Conservation (phyloP, 2,888 invertebrate species). For the Cyrtodaria siliqua region DNA sequence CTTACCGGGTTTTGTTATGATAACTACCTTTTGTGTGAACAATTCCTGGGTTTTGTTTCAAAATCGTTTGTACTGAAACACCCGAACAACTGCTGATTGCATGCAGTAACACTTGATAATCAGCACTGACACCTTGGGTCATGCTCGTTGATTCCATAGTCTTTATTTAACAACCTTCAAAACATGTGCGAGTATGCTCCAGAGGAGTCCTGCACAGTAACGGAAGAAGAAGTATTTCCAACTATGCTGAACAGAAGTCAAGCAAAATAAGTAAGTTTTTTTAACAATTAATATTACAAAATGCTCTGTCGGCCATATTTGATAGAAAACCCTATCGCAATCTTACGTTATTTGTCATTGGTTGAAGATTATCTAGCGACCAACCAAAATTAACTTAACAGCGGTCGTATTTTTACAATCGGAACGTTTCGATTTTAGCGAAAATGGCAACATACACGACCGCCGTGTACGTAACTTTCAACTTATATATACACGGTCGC, state of each 20-base stretch:
- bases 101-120: slow-evolving; percentile 74
- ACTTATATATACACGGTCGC: too few species aligned
- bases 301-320: slow-evolving; percentile 8
- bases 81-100: slow-evolving; percentile 74
- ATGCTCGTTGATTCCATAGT: neutral
- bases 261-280: neutral
- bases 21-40: slow-evolving; percentile 69
- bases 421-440: too few species aligned
- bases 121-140: slow-evolving; percentile 29
- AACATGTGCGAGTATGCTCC: neutral
- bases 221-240: too few species aligned
- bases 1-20: too few species aligned
- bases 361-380: too few species aligned
- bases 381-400: too few species aligned
- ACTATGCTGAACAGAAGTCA: too few species aligned
- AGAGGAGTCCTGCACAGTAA: too few species aligned
- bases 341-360: too few species aligned
- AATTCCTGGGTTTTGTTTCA: slow-evolving; percentile 69
- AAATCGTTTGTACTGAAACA: slow-evolving; percentile 69
- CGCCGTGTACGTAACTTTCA: too few species aligned
- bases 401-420: too few species aligned
- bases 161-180: neutral
- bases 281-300: neutral
- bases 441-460: too few species aligned
- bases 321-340: neutral